These are phyloP conservation scores for Drosophila nigrodunni DNA, from an alignment of 1,140 invertebrate genomes.

Conservation along the genomic window DNA sequence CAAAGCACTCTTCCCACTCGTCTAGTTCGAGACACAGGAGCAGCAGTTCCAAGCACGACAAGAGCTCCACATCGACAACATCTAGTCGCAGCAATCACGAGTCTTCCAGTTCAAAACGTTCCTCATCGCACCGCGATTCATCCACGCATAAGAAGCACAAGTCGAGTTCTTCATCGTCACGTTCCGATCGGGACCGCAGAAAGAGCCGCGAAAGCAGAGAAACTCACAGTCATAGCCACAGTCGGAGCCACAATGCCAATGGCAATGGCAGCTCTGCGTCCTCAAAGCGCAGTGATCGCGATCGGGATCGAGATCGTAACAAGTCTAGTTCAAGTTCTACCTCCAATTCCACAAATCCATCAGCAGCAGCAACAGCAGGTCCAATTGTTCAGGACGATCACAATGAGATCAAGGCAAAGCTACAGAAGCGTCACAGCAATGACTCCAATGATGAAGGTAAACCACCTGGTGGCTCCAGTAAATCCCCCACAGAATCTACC, in stretches of 20 bases:
- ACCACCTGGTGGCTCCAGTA: constrained; percentile 29
- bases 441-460: constrained; percentile 82
- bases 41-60: constrained; percentile 61
- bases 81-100: constrained; percentile 65
- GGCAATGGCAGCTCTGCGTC: constrained; percentile 56
- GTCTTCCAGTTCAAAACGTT: constrained; percentile 54
- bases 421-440: constrained; percentile 61
- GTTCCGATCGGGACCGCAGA: constrained; percentile 49
- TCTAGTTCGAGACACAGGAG: constrained; percentile 67
- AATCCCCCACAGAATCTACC: constrained; percentile 10
- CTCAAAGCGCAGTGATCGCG: constrained; percentile 55
- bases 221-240: constrained; percentile 47
- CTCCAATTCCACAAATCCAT: constrained; percentile 27
- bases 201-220: constrained; percentile 23
- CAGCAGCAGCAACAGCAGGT: constrained; percentile 2
- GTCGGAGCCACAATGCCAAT: constrained; percentile 61
- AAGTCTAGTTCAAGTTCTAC: constrained; percentile 56
- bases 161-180: constrained; percentile 64
- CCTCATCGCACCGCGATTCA: constrained; percentile 60
- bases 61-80: constrained; percentile 46
- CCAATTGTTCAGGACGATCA: constrained; percentile 63
- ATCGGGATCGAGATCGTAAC: constrained; percentile 53
- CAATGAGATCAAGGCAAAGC: constrained; percentile 61
- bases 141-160: constrained; percentile 66
- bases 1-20: constrained; percentile 69